Evolutionary conservation across 2,888 invertebrate genomes (phyloP).

Genomic region (Lysandra bellargus): DNA sequence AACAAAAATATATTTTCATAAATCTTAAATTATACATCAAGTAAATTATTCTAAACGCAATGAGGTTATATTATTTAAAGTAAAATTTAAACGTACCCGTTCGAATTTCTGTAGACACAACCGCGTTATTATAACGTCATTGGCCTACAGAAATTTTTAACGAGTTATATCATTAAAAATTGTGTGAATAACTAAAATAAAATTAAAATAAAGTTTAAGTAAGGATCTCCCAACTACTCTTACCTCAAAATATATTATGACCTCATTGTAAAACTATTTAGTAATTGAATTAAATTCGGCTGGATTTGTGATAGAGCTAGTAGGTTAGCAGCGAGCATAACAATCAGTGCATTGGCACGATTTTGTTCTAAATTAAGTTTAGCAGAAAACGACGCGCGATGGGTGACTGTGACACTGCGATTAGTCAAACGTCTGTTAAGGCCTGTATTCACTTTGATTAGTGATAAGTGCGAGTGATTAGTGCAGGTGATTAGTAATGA

Average conservation of each 20-base stretch:
- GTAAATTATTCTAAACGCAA: neutral
- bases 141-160: neutral
- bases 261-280: neutral
- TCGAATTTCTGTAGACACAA: too few species aligned
- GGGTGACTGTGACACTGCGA: too few species aligned
- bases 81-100: neutral
- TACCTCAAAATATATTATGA: neutral
- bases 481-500: too few species aligned
- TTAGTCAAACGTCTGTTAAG: too few species aligned
- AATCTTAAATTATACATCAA: neutral
- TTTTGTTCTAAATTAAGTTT: neutral
- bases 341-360: neutral
- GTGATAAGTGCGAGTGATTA: too few species aligned
- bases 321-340: neutral
- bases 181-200: neutral
- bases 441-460: too few species aligned
- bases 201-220: neutral
- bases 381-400: neutral
- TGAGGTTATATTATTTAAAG: neutral
- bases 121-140: neutral
- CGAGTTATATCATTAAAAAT: neutral
- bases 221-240: neutral
- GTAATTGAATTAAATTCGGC: conserved; percentile 4
- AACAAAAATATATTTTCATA: conserved; percentile 9
- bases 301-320: conserved; percentile 7